Evolutionary conservation across 1,140 invertebrate species (phyloP).

Genomic region (Rhyzopertha dominica): DNA sequence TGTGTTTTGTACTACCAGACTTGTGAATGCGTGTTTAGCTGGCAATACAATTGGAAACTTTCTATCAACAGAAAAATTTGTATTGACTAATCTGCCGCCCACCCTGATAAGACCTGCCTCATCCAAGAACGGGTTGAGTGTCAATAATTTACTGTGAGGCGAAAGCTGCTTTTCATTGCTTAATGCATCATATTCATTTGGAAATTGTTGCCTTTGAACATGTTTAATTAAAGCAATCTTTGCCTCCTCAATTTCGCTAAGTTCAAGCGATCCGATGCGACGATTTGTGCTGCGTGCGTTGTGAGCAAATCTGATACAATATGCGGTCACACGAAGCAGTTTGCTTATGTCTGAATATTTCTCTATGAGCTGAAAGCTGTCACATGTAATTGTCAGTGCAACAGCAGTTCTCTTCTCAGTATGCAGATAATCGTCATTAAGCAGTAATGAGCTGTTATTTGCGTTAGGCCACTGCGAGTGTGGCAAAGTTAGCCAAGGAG

Average conservation of each 20-base stretch:
- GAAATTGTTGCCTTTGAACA: conserved; percentile 11
- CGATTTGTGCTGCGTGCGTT: neutral
- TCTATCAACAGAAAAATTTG: conserved; percentile 18
- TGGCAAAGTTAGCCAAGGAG: conserved; percentile 10
- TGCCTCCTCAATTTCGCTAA: conserved; percentile 6
- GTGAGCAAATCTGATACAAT: conserved; percentile 8
- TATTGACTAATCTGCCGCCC: conserved; percentile 27
- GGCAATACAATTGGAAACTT: conserved; percentile 28
- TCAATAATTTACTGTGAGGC: conserved; percentile 12
- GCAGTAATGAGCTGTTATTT: conserved; percentile 25
- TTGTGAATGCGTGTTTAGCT: too few relatives aligned
- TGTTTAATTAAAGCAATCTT: conserved; percentile 10
- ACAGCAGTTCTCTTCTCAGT: conserved; percentile 36
- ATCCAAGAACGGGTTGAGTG: conserved; percentile 27
- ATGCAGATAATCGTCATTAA: too few relatives aligned
- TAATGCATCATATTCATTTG: conserved; percentile 4
- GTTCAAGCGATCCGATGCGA: neutral
- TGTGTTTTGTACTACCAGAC: conserved; percentile 21
- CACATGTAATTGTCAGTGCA: conserved; percentile 34
- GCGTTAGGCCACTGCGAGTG: conserved; percentile 23
- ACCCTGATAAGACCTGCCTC: conserved; percentile 27
- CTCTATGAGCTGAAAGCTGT: conserved; percentile 17
- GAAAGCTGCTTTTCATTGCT: conserved; percentile 7
- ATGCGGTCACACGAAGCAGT: conserved; percentile 15
- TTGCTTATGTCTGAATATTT: conserved; percentile 12